Conservation (phyloP, 2,797 vertebrate species). For the Thaleichthys pacificus region DNA sequence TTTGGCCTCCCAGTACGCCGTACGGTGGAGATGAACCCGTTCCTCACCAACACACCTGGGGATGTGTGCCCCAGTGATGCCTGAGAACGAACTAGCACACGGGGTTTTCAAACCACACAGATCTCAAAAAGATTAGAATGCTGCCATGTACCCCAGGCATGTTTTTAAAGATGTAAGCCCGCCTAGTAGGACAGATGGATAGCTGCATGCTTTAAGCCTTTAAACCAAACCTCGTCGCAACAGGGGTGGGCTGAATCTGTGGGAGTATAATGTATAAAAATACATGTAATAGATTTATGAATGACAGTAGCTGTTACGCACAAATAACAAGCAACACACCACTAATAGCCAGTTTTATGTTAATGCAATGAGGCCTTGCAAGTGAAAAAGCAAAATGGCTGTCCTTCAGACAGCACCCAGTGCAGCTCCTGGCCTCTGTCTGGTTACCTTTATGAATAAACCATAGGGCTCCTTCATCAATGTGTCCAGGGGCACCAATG, state of each 20-base stretch:
- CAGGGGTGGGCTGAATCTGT: too few species aligned
- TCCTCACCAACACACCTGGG: too few species aligned
- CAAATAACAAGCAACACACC: background rate
- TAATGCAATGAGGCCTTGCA: background rate
- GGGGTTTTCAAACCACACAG: too few species aligned
- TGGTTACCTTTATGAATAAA: background rate
- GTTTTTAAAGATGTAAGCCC: constrained; percentile 3
- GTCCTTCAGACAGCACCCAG: background rate
- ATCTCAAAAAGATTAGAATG: too few species aligned
- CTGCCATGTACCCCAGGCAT: too few species aligned
- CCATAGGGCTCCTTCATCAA: constrained; percentile 1
- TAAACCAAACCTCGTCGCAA: too few species aligned
- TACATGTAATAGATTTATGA: background rate
- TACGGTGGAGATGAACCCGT: too few species aligned
- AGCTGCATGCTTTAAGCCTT: too few species aligned
- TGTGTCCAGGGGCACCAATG: background rate
- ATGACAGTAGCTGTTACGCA: background rate
- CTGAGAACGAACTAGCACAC: too few species aligned
- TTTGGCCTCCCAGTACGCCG: too few species aligned
- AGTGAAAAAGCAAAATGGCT: background rate
- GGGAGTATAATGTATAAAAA: background rate
- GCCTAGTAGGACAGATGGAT: background rate
- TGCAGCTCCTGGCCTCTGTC: background rate
- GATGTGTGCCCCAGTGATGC: too few species aligned
- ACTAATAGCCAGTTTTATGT: background rate